Base-by-base conservation (phyloP, 2,113 vertebrate genomes). In the Chascanopsetta lugubris region DNA sequence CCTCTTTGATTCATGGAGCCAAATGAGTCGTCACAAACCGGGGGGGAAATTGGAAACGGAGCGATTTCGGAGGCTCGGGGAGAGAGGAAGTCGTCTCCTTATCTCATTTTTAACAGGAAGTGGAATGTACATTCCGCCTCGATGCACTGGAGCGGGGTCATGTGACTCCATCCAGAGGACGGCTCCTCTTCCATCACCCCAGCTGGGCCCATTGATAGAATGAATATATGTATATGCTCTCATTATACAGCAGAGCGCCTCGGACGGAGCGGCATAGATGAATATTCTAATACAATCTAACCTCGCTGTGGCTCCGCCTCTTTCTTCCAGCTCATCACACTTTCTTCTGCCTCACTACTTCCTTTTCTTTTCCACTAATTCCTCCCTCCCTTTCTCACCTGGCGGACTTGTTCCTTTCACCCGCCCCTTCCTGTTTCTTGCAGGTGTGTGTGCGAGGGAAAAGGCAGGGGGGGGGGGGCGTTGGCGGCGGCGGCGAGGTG, bases 191-290 rank as follows among this genome's bases (percentile, higher is more conserved):
- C n/a, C n/a, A n/a, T 49, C 4, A 2, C 46, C 20, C 48, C 27
- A 22, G 3, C 62, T 75, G 69, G 47, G 61, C 75, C 67, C 50
- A 56, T 46, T 58, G 46, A 29, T 9, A 2, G 29, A 18, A 22
- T 48, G 42, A 64, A 79, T 70, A 24, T 59, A 79, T 75, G 29
- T 58, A 61, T 79, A 61, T 79, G 69, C 58, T 13, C 62, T 79
- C 56, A 81, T 83, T 79, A 72, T 69, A 29, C 69, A 27, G 61
- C 12, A 26, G 38, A 68, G 64, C 32, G 54, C 54, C 53, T 61
- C 8, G 27, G 20, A 67, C 48, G 17, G 38, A 71, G 61, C 6
- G 20, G 57, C 69, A 70, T 75, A 55, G 51, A 65, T 76, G 43
- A 75, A 80, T 76, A 76, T 73, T 25, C 36, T 22, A 79, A 69